A percentile compares a stretch with the other conserved stretches of the same genome.
Evolutionary conservation across 2,797 vertebrate species (phyloP).

Genomic region (Spheniscus humboldti): DNA sequence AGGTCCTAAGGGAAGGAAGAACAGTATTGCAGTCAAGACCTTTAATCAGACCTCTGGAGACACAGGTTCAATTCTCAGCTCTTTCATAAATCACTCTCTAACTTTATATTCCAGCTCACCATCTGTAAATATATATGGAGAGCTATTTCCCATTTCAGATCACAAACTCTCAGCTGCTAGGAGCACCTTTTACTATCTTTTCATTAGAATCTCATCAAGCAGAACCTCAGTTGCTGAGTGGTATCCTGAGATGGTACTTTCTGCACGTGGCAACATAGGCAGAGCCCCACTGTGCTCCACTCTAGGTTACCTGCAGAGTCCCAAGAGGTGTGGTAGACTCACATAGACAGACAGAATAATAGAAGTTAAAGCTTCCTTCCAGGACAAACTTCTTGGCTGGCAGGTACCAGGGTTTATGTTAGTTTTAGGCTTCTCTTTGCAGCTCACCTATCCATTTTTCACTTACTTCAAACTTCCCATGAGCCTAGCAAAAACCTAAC

Average conservation of each 20-base stretch:
- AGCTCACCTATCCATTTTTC: background rate
- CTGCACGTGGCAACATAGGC: background rate
- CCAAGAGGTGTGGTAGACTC: background rate
- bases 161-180: background rate
- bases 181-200: background rate
- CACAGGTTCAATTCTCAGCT: background rate
- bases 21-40: background rate
- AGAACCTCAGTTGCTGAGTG: background rate
- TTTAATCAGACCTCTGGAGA: background rate
- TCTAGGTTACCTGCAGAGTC: background rate
- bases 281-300: background rate
- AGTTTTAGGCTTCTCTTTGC: background rate
- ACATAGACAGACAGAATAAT: background rate
- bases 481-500: background rate
- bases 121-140: background rate
- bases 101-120: background rate
- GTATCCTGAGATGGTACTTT: background rate
- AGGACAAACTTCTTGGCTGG: background rate
- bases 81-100: background rate
- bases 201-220: background rate
- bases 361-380: background rate
- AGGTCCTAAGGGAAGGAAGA: background rate
- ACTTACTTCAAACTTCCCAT: background rate
- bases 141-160: background rate
- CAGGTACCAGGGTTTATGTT: background rate